Evolutionary conservation across 2,113 vertebrate species (phyloP), one percentile per base, ranked within the genome.

Genomic region (Corydoras maculifer): DNA sequence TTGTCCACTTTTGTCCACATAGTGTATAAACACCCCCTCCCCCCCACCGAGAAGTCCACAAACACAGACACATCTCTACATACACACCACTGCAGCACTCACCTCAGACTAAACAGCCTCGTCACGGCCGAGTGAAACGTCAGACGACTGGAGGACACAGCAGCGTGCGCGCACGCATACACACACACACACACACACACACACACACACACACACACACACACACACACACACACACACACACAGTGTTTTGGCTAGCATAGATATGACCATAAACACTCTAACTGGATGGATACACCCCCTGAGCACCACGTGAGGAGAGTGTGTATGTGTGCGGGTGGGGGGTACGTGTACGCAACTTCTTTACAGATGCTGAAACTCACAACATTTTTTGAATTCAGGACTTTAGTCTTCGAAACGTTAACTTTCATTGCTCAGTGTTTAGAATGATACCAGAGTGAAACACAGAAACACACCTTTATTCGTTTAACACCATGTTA

Each of bases 51-150:
- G 3, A 35, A 62, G 57, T 9, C 15, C 30, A 57, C 25, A 63
- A 10, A 68, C 58, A 43, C 58, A 67, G 14, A 68, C 58, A 43
- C 58, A 67, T 2, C 68, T 63, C 69, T 64, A 78, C 18, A 25
- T 25, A 25, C 18, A 25, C 78, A 62, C 61, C 69, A 67, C 18
- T 49, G 53, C 32, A 12, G 54, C 65, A 6, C 30, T 14, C 48
- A 50, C 29, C 25, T 49, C 65, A 78, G 77, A 77, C 79, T 79
- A 82, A 79, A 82, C 77, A 82, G 59, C 12, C 18, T 8, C 9
- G 14, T 58, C 65, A 55, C 54, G 15, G 15, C 8, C 15, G 11
- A 55, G 55, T 18, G 32, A 58, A 68, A 48, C 65, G 59, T 73
- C 68, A 68, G 29, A 53, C 61, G 35, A 72, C 48, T 55, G 50